Percentiles rank a stretch among this genome's conserved stretches.
These are phyloP conservation scores for Oxygymnocypris stewartii DNA, from an alignment of 2,113 vertebrate species.

Conservation along the genomic window DNA sequence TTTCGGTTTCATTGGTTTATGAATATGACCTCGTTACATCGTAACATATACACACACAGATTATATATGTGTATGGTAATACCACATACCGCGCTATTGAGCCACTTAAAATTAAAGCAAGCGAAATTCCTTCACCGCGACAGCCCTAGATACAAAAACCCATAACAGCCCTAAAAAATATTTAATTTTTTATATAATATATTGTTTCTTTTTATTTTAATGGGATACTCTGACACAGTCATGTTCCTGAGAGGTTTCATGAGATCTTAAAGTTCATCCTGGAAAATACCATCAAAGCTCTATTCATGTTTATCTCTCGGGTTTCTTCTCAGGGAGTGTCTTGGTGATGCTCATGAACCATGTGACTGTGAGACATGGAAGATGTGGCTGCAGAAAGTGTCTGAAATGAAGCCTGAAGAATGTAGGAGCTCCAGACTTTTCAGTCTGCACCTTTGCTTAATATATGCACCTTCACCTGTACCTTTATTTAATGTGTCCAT, in stretches of 20 bases:
- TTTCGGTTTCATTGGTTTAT: no score
- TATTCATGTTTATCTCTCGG: background rate
- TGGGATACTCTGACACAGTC: background rate
- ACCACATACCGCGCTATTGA: no score
- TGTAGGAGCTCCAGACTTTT: background rate
- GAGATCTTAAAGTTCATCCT: background rate
- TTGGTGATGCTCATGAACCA: slow-evolving; percentile 86
- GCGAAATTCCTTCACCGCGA: no score
- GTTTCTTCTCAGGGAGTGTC: slow-evolving; percentile 41
- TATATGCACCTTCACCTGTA: background rate
- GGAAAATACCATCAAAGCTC: background rate
- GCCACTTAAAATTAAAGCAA: no score
- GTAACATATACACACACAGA: no score
- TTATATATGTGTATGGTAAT: no score
- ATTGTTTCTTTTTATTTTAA: background rate
- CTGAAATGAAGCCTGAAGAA: slow-evolving; percentile 95
- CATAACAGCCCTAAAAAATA: background rate
- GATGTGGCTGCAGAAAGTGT: slow-evolving; percentile 92
- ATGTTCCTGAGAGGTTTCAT: background rate
- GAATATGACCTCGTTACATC: no score
- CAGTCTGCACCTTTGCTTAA: background rate
- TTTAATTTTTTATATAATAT: no score
- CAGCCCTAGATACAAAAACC: background rate
- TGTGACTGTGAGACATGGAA: slow-evolving; percentile 97
- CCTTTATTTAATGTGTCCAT: slow-evolving; percentile 5